phyloP scores from a whole-genome alignment of 53 echinoderm and acorn worm genomes.

The Holothuria leucospilota region DNA sequence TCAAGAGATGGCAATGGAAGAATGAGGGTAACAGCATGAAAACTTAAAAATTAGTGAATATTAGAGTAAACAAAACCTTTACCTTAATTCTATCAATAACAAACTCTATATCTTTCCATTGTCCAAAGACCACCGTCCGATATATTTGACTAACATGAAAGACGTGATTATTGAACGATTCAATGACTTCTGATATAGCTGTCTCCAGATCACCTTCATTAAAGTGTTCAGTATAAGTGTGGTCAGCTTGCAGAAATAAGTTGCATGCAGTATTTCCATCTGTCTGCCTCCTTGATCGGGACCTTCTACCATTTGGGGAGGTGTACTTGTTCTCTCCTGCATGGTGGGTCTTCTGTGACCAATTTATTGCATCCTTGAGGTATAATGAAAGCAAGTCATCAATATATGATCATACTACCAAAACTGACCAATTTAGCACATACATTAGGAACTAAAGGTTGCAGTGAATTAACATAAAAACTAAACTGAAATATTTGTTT shows the following conservation, averaged over 20 bases:
- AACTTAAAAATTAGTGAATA: no score
- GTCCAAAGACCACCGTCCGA: slow-evolving; percentile 42
- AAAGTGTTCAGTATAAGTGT: slow-evolving; percentile 83
- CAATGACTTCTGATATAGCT: slow-evolving; percentile 71
- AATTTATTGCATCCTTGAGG: slow-evolving; percentile 17
- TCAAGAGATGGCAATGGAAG: no score
- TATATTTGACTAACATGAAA: slow-evolving; percentile 80
- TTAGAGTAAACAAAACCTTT: neutral
- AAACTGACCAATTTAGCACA: no score
- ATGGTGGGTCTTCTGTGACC: slow-evolving; percentile 35
- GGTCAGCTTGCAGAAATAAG: slow-evolving; percentile 90
- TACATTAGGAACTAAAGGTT: no score
- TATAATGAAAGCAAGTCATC: neutral
- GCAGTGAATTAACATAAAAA: no score
- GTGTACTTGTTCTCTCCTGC: slow-evolving; percentile 76
- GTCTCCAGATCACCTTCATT: slow-evolving; percentile 8
- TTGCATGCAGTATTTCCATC: slow-evolving; percentile 63
- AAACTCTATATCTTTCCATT: slow-evolving; percentile 66
- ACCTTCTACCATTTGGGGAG: slow-evolving; percentile 31
- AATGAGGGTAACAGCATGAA: no score
- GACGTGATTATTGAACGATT: slow-evolving; percentile 79
- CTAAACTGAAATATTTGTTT: no score
- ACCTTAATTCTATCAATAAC: slow-evolving; percentile 86
- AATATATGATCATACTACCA: no score
- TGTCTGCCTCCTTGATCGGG: slow-evolving; percentile 49